A percentile compares a stretch with the other conserved stretches of the same genome.
phyloP scores from a whole-genome alignment of 2,113 vertebrate species.

The Oceanites oceanicus region DNA sequence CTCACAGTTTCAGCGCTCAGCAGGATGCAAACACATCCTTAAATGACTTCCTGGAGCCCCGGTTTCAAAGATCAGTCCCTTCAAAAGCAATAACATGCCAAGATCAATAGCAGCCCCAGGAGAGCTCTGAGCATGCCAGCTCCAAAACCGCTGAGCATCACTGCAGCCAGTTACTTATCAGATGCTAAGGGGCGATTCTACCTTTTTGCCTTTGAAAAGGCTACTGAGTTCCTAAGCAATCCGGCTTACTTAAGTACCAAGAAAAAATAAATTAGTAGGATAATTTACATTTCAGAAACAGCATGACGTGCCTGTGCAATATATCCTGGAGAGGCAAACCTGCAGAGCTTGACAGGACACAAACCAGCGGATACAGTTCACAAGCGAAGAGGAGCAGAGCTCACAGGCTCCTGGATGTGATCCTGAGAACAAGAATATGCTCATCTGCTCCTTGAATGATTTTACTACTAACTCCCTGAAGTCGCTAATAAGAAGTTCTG shows the following conservation, averaged over 20 bases:
- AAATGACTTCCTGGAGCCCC: conserved; percentile 22
- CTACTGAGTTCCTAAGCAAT: neutral
- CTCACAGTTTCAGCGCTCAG: neutral
- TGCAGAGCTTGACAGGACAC: neutral
- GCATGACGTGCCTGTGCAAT: neutral
- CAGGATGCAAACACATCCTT: conserved; percentile 35
- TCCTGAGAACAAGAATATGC: neutral
- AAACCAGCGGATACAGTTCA: neutral
- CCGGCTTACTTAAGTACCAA: neutral
- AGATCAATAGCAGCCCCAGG: neutral
- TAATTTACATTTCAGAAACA: neutral
- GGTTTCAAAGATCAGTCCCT: conserved; percentile 11
- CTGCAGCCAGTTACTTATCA: neutral
- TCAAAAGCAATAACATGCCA: neutral
- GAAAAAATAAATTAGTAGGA: neutral
- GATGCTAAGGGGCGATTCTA: neutral
- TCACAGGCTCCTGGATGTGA: neutral
- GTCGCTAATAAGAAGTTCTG: neutral
- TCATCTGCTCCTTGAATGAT: neutral
- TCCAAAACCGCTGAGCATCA: neutral
- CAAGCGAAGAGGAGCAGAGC: neutral
- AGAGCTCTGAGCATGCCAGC: neutral
- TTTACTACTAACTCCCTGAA: neutral
- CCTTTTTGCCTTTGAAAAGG: neutral
- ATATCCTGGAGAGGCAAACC: neutral